These are phyloP conservation scores for Anastrepha obliqua DNA, from an alignment of 1,140 invertebrate genomes.

Conservation along the genomic window DNA sequence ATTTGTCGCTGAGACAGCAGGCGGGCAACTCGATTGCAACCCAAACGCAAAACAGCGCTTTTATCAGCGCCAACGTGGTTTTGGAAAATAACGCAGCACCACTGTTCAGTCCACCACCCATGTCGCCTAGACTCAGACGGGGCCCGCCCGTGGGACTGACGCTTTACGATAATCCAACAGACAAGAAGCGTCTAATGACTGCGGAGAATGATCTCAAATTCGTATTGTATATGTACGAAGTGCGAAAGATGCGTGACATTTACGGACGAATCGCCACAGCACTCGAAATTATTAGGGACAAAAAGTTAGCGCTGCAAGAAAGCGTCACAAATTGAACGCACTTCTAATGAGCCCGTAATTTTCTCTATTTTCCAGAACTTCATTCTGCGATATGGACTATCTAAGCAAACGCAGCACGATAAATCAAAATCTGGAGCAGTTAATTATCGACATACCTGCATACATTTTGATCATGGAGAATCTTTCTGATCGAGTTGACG, in stretches of 20 bases:
- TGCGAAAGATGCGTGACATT: slow-evolving; percentile 70
- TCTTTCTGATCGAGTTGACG: slow-evolving; percentile 78
- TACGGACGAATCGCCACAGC: slow-evolving; percentile 68
- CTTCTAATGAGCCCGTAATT: not conserved
- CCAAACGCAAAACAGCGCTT: slow-evolving; percentile 62
- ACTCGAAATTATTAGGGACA: slow-evolving; percentile 69
- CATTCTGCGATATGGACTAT: slow-evolving; percentile 78
- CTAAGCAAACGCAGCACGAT: slow-evolving; percentile 79
- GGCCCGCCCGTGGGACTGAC: slow-evolving; percentile 65
- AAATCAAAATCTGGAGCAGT: slow-evolving; percentile 78
- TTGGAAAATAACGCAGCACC: slow-evolving; percentile 51
- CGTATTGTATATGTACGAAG: slow-evolving; percentile 71
- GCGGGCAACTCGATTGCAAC: slow-evolving; percentile 63
- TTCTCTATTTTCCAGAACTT: slow-evolving; percentile 73
- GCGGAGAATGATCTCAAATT: slow-evolving; percentile 71
- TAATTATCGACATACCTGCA: slow-evolving; percentile 80
- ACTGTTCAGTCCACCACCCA: slow-evolving; percentile 57
- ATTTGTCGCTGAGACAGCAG: slow-evolving; percentile 63
- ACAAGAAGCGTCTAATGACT: slow-evolving; percentile 63
- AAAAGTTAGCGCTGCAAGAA: slow-evolving; percentile 62
- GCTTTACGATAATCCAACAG: slow-evolving; percentile 65
- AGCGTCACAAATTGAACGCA: not conserved
- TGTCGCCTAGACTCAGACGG: slow-evolving; percentile 65
- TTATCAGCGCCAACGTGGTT: slow-evolving; percentile 53
- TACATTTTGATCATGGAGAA: slow-evolving; percentile 80